Evolutionary conservation across 35 echinoderm and acorn worm species (phyloP).

Genomic region (Patiria miniata): DNA sequence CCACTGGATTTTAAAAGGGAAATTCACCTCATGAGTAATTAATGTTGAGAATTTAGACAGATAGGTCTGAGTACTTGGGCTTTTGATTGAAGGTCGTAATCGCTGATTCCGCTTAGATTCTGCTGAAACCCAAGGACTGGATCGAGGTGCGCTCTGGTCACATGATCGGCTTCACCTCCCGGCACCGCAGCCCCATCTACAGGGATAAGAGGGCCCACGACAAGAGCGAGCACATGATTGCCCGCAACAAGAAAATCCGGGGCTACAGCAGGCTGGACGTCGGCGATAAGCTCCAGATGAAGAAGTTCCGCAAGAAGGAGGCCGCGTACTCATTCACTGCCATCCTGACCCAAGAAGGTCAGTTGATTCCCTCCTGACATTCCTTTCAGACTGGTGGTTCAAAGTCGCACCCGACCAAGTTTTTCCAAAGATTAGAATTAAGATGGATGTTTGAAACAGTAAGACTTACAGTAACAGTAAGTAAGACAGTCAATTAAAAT

Average conservation of each 20-base stretch:
- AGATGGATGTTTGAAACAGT: no score
- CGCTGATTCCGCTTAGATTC: not conserved
- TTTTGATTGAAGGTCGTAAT: no score
- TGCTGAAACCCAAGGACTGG: not conserved
- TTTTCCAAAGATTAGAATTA: no score
- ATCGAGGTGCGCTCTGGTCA: constrained; percentile 6
- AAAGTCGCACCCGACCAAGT: no score
- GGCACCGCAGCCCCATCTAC: not conserved
- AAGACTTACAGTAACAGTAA: no score
- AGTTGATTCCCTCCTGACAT: not conserved
- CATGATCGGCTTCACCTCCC: not conserved
- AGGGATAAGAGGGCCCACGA: not conserved
- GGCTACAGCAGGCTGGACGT: not conserved
- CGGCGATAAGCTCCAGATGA: not conserved
- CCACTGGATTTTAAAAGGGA: no score
- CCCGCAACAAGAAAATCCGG: not conserved
- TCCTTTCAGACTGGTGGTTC: no score
- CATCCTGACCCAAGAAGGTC: not conserved
- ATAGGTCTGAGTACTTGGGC: no score
- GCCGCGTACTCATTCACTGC: not conserved
- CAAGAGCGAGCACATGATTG: not conserved
- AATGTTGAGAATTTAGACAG: no score
- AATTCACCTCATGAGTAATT: no score
- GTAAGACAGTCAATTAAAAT: no score
- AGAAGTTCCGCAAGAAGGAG: not conserved